phyloP scores from a whole-genome alignment of 2,888 invertebrate species.

The Melinaea marsaeus region DNA sequence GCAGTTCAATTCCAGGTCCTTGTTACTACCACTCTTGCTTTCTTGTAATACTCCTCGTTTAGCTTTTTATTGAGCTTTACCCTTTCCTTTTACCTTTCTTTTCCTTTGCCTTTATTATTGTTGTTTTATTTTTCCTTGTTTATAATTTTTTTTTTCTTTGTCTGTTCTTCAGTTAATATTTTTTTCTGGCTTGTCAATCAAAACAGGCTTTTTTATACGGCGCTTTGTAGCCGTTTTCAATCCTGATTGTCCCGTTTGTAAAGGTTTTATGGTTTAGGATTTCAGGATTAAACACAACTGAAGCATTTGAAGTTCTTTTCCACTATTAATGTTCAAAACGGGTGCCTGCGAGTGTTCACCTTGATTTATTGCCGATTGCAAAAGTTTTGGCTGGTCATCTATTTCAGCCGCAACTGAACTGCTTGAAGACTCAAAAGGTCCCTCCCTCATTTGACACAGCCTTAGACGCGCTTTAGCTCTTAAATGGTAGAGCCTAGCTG shows the following conservation, averaged over 20 bases:
- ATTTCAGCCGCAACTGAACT: no score
- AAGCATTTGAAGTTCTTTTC: background rate
- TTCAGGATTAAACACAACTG: slow-evolving; percentile 12
- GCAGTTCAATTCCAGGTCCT: slow-evolving; percentile 15
- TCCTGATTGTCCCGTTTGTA: slow-evolving; percentile 27
- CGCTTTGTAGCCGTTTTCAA: slow-evolving; percentile 17
- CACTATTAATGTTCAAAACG: no score
- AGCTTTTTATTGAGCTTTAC: slow-evolving; percentile 20
- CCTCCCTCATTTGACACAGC: no score
- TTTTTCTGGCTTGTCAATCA: slow-evolving; percentile 32
- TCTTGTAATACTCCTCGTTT: slow-evolving; percentile 19
- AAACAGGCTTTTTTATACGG: slow-evolving; percentile 26
- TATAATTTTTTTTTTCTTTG: slow-evolving; percentile 15
- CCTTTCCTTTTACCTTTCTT: slow-evolving; percentile 22
- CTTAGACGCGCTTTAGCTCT: no score
- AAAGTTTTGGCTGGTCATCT: no score
- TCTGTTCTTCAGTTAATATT: slow-evolving; percentile 30
- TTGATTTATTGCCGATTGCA: no score
- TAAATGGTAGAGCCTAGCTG: no score
- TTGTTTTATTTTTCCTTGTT: slow-evolving; percentile 10
- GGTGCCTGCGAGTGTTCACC: no score
- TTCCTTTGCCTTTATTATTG: slow-evolving; percentile 18
- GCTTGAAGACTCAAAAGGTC: no score
- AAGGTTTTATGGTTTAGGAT: slow-evolving; percentile 14
- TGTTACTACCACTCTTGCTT: slow-evolving; percentile 11